Evolutionary conservation across 2,113 vertebrate genomes (phyloP).

Genomic region (Xiphias gladius): DNA sequence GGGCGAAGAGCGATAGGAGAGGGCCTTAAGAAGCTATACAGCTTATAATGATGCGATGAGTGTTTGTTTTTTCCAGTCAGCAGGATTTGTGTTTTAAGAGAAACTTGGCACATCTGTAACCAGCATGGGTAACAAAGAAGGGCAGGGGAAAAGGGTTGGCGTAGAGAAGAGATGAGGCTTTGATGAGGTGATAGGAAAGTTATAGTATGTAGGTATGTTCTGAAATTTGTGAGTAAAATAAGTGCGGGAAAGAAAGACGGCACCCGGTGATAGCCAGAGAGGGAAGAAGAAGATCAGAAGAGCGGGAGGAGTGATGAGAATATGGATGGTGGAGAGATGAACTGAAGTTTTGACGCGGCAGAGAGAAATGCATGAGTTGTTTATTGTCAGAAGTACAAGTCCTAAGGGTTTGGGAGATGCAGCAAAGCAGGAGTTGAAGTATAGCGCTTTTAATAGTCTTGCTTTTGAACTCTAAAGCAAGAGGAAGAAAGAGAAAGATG

Average conservation of each 20-base stretch:
- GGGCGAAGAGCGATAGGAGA: neutral
- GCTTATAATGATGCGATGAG: conserved; percentile 49
- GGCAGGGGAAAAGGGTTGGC: neutral
- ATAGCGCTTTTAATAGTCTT: conserved; percentile 51
- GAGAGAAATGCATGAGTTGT: conserved; percentile 60
- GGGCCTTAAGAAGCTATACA: conserved; percentile 14
- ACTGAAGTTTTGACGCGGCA: conserved; percentile 28
- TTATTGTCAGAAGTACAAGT: conserved; percentile 68
- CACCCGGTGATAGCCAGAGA: conserved; percentile 59
- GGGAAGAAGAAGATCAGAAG: conserved; percentile 67
- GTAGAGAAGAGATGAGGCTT: conserved; percentile 32
- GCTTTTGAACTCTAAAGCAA: conserved; percentile 40
- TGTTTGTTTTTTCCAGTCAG: conserved; percentile 61
- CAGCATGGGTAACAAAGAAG: conserved; percentile 8
- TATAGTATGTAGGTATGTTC: conserved; percentile 35
- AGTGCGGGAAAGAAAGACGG: conserved; percentile 38
- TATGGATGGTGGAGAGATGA: conserved; percentile 38
- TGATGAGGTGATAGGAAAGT: conserved; percentile 65
- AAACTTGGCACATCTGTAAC: conserved; percentile 47
- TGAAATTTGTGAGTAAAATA: conserved; percentile 42
- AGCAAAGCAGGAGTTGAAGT: conserved; percentile 49
- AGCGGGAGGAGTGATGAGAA: conserved; percentile 55
- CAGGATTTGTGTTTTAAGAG: conserved; percentile 51
- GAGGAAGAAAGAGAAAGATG: conserved; percentile 29
- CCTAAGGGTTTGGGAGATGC: conserved; percentile 60